Evolutionary conservation across 2,888 invertebrate genomes (phyloP), one percentile per base, ranked within the genome.

Genomic region (Tubiluchus corallicola): DNA sequence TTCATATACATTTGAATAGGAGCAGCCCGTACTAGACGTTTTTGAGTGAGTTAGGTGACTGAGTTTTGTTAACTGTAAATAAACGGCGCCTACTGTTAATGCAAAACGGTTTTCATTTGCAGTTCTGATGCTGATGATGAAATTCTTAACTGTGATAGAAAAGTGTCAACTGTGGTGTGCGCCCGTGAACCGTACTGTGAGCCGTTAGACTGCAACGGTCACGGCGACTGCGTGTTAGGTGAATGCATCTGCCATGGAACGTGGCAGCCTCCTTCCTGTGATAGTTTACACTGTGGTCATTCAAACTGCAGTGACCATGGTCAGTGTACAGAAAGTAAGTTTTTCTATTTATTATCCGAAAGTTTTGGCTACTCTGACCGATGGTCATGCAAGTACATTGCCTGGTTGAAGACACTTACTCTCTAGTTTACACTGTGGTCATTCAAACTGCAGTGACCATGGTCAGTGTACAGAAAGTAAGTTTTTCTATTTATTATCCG

Each of bases 121-220:
- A 29, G 47, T 46, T 51, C 40, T 41, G 50, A 49, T 46, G 46
- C 48, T 42, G 42, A 45, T 13, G 52, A 57, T 47, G 49, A 48
- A 3, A 43, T 41, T n/a, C 60, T 57, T 48, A 51, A 53, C 9
- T 60, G 59, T 54, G 54, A 51, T 1, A 51, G 61, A 41, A 50
- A 56, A 38, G 60, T 62, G 15, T 53, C 58, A 13, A 60, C 61
- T 16, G 51, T 63, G 38, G 45, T 64, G 3, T 64, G 64, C 53
- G 59, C 60, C 20, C 61, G 61, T 49, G 54, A 56, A 20, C 58
- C 58, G 2, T 49, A 50, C 4, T 56, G 57, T 4, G 38, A n/a
- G n/a, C n/a, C 45, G 1, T n/a, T n/a, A 1, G 54, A 59, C 48
- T 64, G 64, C 46, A 57, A 53, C 42, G 51, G 50, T 20, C 61